Percentiles rank a stretch among this genome's conserved stretches.
phyloP scores from a whole-genome alignment of 2,797 vertebrate genomes.

The Botia kubotai region DNA sequence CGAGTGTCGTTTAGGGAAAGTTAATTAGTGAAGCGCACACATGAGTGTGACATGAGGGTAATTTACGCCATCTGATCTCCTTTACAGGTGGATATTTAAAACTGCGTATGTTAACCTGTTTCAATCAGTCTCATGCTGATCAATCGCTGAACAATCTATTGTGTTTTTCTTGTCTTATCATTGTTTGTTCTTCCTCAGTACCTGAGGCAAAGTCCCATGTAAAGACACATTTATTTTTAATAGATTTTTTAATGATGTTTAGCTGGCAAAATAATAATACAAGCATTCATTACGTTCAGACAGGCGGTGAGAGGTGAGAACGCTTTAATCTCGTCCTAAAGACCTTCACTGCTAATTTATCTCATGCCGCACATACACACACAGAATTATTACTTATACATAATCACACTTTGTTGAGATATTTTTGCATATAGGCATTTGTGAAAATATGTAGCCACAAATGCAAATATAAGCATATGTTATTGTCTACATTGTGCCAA shows the following conservation, averaged over 20 bases:
- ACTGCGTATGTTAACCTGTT: no score
- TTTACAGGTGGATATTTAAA: no score
- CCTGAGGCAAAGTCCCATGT: slow-evolving; percentile 99
- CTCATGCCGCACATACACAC: slow-evolving; percentile 67
- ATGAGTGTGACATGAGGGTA: no score
- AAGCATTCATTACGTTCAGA: slow-evolving; percentile 96
- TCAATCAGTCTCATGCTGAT: slow-evolving; percentile 90
- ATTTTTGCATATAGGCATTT: slow-evolving; percentile 6
- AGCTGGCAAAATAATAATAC: slow-evolving; percentile 99
- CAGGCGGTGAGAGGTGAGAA: slow-evolving; percentile 80
- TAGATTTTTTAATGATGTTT: slow-evolving; percentile 99
- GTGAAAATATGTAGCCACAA: not conserved
- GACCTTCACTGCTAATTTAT: slow-evolving; percentile 92
- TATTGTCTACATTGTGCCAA: slow-evolving; percentile 3
- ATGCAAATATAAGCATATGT: not conserved
- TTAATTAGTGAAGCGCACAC: no score
- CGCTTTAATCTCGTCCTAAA: slow-evolving; percentile 98
- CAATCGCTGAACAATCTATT: slow-evolving; percentile 92
- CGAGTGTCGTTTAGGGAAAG: no score
- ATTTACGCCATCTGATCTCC: no score
- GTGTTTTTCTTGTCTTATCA: slow-evolving; percentile 77
- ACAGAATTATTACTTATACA: slow-evolving; percentile 25
- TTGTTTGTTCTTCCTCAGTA: slow-evolving; percentile 85
- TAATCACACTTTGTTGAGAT: slow-evolving; percentile 31
- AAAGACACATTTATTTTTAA: slow-evolving; percentile 99